Base-by-base conservation (phyloP, 2,888 invertebrate genomes). In the Platypus cylindrus region DNA sequence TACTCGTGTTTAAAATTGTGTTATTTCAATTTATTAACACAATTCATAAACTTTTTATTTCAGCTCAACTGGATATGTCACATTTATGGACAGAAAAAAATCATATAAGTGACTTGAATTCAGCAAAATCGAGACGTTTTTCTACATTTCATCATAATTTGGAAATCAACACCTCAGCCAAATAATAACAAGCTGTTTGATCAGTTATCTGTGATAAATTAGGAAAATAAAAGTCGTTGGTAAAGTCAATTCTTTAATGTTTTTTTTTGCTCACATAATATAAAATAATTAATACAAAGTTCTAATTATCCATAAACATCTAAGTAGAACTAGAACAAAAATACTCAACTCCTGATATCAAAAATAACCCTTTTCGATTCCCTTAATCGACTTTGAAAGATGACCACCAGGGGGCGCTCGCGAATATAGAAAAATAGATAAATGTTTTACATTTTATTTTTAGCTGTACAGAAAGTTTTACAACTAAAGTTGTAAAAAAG, bases 51-150 rank as follows among this genome's bases (percentile, higher is more conserved):
- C n/a, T 30, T 22, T 24, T 36, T 16, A 29, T 45, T 46, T 37
- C 31, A 50, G 49, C 40, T 30, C 48, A 50, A 44, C 35, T 53
- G 32, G 52, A 50, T 20, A 34, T 56, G 30, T 49, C 54, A 17
- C 40, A 53, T 16, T 43, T 52, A 26, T 58, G 56, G 50, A 55
- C 52, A 36, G 56, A 58, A 36, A 16, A 14, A 9, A 26, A 14
- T 11, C 29, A 22, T n/a, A 35, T 56, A 17, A 48, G 47, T 3
- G 49, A 52, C 9, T 36, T 53, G 22, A 47, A 48, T 30, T 51
- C 55, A 3, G 51, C 49, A 16, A 56, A 54, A 38, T 53, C 53
- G 32, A 36, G 45, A 31, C 36, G 34, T 22, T 16, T 34, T n/a
- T 17, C 12, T 2, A 17, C 26, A 14, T 17, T 29, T n/a, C 30